Base-by-base conservation (phyloP, 2,797 vertebrate genomes). In the Lagorchestes hirsutus region DNA sequence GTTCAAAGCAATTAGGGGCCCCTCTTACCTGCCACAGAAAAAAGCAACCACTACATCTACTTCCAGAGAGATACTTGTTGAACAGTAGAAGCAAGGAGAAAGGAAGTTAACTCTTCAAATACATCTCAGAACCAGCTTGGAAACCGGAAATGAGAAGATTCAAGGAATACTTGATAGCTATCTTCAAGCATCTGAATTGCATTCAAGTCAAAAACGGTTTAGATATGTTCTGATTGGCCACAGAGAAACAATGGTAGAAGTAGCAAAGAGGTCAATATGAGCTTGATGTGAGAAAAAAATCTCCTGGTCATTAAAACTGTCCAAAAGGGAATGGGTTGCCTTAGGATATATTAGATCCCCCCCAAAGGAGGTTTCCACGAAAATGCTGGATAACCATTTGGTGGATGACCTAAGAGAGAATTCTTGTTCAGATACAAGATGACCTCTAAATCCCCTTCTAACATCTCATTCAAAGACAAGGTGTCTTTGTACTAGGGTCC, bases 1-100 rank as follows among this genome's bases (percentile, higher is more conserved):
- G 52, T 90, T 95, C 93, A 95, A 97, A 93, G 29, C n/a, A 92
- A 95, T 34, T 0, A 87, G 13, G 90, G 95, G 31, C 34, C 92
- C 87, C 67, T 95, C 40, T 90, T 92, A 31, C 18, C 90, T 91
- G 82, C 14, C 62, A 74, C 31, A 54, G 27, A 46, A 55, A 58
- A 56, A 28, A 59, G 90, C 50, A 57, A 90, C 67, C 50, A 50
- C 29, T 57, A 24, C 12, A 62, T 40, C 67, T 54, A 1, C 62
- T 34, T 40, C 55, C 29, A 50, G 14, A 46, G 52, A 94, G 29
- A 59, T 29, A 46, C 34, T 87, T 28, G 2, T 28, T 28, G 22
- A 87, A 50, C 11, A n/a, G 55, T 34, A n/a, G 6, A 31, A n/a
- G 6, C 57, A 24, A 67, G 10, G 59, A 54, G 54, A 91, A 62